Evolutionary conservation across 2,888 invertebrate genomes (phyloP), one percentile per base, ranked within the genome.

Genomic region (Machimus atricapillus): DNA sequence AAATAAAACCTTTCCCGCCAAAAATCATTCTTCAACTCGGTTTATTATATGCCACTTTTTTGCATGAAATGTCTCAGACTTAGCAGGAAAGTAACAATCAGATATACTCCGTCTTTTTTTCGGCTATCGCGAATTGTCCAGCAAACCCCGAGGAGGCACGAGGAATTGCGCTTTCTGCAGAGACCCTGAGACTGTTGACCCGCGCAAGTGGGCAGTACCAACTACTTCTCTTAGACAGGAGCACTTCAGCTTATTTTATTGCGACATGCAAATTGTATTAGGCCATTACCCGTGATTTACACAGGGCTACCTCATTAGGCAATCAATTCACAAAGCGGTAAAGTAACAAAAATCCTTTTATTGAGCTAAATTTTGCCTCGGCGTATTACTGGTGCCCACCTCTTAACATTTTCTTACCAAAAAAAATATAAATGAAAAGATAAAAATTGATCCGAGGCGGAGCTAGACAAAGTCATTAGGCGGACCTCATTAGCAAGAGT

Each of bases 261-360:
- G 66, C 52, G 79, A 52, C 46, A 79, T 79, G 79, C 79, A 79
- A 79, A 79, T 79, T 52, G 27, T 52, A 79, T 27, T 66, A 66
- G 66, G 66, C 40, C 46, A 79, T 79, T 79, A 79, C 79, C 9
- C 79, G 79, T 79, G 79, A 79, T 79, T 79, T 79, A 79, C 79
- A 6, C 79, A 79, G 46, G 46, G 43, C 52, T 56, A 56, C 52
- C 79, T 79, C 79, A 79, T 79, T 79, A 79, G 31, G 52, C 27
- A 76, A 79, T 52, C 79, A 79, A 23, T 79, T 79, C 79, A 79
- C 79, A 79, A 34, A 79, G 12, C 52, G 52, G 52, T 16, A 79
- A 79, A 79, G 79, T 52, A 79, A 79, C 52, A 78, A 78, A 52
- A 40, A 79, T 79, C 79, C 79, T 79, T 79, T 79, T 66, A 66